phyloP scores from a whole-genome alignment of 2,113 vertebrate species.

The Crotalus horridus region DNA sequence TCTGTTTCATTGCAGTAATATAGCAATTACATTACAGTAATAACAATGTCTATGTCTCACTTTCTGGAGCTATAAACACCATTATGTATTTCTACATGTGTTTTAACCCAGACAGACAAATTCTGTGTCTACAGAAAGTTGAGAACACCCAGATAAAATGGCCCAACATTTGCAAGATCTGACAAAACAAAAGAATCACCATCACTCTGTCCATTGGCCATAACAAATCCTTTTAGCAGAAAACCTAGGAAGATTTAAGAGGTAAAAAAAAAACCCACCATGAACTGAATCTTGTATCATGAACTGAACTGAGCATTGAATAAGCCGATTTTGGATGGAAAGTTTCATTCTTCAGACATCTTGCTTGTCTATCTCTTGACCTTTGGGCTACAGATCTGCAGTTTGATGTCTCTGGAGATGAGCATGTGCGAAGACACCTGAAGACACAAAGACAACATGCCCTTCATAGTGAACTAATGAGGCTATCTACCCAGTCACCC shows the following conservation, averaged over 20 bases:
- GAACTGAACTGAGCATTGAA: background rate
- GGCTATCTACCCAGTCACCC: background rate
- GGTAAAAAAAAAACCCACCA: background rate
- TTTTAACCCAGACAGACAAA: background rate
- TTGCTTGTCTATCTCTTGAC: background rate
- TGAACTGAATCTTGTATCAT: background rate
- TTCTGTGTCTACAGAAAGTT: background rate
- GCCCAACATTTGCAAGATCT: background rate
- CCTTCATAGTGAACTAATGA: background rate
- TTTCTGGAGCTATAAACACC: background rate
- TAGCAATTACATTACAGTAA: background rate
- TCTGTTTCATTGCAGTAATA: background rate
- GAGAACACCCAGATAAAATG: background rate
- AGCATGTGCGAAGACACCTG: background rate
- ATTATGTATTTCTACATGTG: background rate
- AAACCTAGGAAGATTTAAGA: too few species aligned
- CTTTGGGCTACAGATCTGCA: background rate
- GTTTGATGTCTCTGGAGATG: background rate
- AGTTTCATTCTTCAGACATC: background rate
- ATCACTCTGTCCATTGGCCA: too few species aligned
- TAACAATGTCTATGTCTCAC: background rate
- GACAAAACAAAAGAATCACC: background rate
- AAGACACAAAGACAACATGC: background rate
- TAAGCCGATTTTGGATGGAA: background rate
- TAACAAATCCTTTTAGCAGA: background rate